Base-by-base conservation (phyloP, 1,140 invertebrate species). In the Danaus plexippus region DNA sequence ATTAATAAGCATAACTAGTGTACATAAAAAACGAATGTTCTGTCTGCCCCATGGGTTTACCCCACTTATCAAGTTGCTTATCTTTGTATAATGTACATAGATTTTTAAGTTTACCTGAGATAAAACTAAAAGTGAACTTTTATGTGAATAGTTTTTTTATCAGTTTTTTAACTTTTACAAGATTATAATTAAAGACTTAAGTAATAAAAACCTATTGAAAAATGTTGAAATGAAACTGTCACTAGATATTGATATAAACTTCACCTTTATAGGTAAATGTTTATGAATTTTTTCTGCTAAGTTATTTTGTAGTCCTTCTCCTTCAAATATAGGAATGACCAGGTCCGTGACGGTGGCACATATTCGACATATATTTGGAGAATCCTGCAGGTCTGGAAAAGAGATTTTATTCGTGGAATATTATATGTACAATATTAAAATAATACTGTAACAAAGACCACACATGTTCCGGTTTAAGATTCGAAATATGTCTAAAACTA, bases 181-280 rank as follows among this genome's bases (percentile, higher is more conserved):
- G 18, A 22, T 2, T 22, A 22, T 22, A 22, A 22, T 22, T 22
- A 22, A 22, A 22, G 18, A 22, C 6, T 22, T 22, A 2, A 22
- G 2, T 22, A 22, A 22, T 22, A 22, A 22, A 22, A 22, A 22
- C 6, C 18, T 22, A 22, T 22, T 22, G 18, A 22, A 22, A 6
- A 22, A 22, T 22, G 18, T 22, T 22, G 6, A 22, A 22, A 22
- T 22, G 6, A 22, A 22, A 22, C 6, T 2, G 18, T 22, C 18
- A 22, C 6, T 22, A 22, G 55, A 50, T 12, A 10, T 15, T n/a
- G 11, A 42, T 48, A 41, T n/a, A 18, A 22, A 15, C 22, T 55
- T n/a, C n/a, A 71, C 90, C 71, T 81, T 71, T 62, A 92, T 88
- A 8, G 90, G 90, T 55, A 92, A 69, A 77, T 91, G 86, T 59